These are phyloP conservation scores for Chrysochloris asiatica DNA, from an alignment of 2,113 vertebrate genomes.

Conservation along the genomic window DNA sequence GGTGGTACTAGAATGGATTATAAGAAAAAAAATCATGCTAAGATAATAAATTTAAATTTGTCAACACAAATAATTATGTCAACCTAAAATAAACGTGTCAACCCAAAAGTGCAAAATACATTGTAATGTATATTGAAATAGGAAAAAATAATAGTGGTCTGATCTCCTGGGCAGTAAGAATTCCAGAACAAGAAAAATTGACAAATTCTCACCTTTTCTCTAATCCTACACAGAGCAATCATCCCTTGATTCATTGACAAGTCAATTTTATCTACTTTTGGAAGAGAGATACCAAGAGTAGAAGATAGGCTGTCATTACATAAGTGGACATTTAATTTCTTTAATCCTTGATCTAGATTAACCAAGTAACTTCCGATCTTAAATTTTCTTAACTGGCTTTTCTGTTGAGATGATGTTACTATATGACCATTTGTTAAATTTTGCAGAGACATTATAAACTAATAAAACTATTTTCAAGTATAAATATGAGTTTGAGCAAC, in stretches of 20 bases:
- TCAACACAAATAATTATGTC: too few relatives aligned
- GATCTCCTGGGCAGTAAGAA: too few relatives aligned
- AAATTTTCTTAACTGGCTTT: background rate
- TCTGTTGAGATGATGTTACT: background rate
- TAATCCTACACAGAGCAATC: too few relatives aligned
- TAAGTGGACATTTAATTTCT: background rate
- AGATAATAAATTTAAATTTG: background rate
- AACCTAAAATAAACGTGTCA: too few relatives aligned
- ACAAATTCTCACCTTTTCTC: too few relatives aligned
- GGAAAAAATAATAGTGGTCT: too few relatives aligned
- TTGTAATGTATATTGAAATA: too few relatives aligned
- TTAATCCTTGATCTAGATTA: too few relatives aligned
- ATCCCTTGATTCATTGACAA: too few relatives aligned
- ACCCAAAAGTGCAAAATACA: too few relatives aligned
- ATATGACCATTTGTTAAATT: background rate
- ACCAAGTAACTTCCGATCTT: background rate
- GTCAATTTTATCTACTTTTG: too few relatives aligned
- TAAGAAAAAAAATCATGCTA: background rate
- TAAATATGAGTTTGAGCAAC: background rate
- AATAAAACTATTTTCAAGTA: slow-evolving; percentile 9
- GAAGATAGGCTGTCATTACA: background rate
- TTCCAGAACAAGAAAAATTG: too few relatives aligned
- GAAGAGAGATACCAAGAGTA: background rate
- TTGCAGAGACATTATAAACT: slow-evolving; percentile 3
- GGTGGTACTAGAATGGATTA: background rate